Percentiles rank a stretch among this genome's conserved stretches.
Evolutionary conservation across 2,113 vertebrate genomes (phyloP).

Genomic region (Coryphaenoides rupestris): DNA sequence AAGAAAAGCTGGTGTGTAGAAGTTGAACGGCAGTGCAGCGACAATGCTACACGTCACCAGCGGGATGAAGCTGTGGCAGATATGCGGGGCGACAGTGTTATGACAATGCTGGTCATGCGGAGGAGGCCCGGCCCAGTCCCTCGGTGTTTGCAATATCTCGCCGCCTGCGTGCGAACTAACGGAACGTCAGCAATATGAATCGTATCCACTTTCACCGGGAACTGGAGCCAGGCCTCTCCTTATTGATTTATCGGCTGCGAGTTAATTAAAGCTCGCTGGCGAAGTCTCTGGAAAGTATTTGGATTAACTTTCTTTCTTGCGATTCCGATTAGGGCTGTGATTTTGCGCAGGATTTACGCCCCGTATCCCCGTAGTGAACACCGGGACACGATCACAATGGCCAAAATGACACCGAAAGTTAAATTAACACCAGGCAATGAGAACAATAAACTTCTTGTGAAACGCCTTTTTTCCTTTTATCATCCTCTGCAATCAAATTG

Average conservation of each 20-base stretch:
- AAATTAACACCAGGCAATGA: no score
- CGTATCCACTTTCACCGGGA: conserved; percentile 30
- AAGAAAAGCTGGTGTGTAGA: background rate
- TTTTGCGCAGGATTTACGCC: background rate
- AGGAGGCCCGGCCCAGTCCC: conserved; percentile 14
- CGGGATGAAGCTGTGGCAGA: conserved; percentile 30
- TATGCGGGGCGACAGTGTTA: conserved; percentile 34
- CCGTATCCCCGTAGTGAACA: background rate
- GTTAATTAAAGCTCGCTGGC: conserved; percentile 53
- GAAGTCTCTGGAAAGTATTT: conserved; percentile 23
- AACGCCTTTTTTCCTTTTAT: no score
- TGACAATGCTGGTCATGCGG: conserved; percentile 53
- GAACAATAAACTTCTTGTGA: no score
- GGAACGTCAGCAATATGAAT: conserved; percentile 45
- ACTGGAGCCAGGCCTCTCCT: conserved; percentile 13
- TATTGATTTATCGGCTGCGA: conserved; percentile 42
- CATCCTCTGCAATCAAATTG: no score
- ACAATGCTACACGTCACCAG: conserved; percentile 17
- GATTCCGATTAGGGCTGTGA: background rate
- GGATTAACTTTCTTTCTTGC: background rate
- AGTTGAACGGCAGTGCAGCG: background rate
- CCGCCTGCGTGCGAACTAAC: conserved; percentile 23
- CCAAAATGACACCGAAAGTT: background rate
- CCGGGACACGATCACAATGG: background rate
- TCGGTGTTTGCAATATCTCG: conserved; percentile 40